Percentiles rank a stretch among this genome's conserved stretches.
These are phyloP conservation scores for Heliocidaris tuberculata DNA, from an alignment of 35 echinoderm and acorn worm genomes.

Conservation along the genomic window DNA sequence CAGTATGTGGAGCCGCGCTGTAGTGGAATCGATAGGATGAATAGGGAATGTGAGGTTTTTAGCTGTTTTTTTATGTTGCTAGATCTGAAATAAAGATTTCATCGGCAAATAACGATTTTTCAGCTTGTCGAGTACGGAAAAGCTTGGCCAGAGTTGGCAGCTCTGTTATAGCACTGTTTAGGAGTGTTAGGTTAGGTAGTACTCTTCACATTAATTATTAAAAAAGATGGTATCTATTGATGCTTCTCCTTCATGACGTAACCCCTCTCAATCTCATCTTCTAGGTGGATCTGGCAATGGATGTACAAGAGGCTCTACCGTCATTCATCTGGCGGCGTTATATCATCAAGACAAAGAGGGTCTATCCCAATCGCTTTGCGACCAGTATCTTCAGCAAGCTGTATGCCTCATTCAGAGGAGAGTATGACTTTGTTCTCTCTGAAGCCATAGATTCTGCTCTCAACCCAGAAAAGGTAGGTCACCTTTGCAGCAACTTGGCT, in stretches of 20 bases:
- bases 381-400: background rate
- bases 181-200: too few relatives aligned
- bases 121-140: too few relatives aligned
- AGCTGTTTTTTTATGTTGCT: too few relatives aligned
- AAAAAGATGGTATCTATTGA: background rate
- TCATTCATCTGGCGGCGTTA: constrained; percentile 73
- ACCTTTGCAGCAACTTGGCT: background rate
- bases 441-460: constrained; percentile 80
- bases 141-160: too few relatives aligned
- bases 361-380: constrained; percentile 70
- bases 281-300: constrained; percentile 92
- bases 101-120: too few relatives aligned
- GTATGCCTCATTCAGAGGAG: constrained; percentile 53
- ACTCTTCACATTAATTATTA: too few relatives aligned
- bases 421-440: constrained; percentile 40
- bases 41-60: too few relatives aligned
- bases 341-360: constrained; percentile 71
- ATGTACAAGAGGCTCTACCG: constrained; percentile 93
- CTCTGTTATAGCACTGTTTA: too few relatives aligned
- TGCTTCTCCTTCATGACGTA: background rate
- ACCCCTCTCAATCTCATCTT: background rate
- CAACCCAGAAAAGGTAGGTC: constrained; percentile 83
- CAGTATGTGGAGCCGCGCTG: too few relatives aligned
- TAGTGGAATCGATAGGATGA: too few relatives aligned
- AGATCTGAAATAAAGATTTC: too few relatives aligned